These are phyloP conservation scores for Beroe forskalii DNA, from an alignment of 37 sponge, comb jelly and placozoan genomes.

Conservation along the genomic window DNA sequence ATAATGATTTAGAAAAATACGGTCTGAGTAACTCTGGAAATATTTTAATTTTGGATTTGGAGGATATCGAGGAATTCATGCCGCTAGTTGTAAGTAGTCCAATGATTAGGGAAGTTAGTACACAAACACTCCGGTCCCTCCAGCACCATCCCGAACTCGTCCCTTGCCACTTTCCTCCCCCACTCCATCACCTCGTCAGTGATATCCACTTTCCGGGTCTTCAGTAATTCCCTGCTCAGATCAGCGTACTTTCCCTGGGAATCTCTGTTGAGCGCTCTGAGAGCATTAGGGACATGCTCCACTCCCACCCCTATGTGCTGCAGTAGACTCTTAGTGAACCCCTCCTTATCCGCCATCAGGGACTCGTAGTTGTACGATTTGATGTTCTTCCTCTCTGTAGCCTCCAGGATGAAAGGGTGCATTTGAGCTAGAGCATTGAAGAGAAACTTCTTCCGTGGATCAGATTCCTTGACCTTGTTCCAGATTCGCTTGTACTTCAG, in stretches of 20 bases:
- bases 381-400: neutral
- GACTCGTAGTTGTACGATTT: slow-evolving; percentile 12
- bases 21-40: too few relatives aligned
- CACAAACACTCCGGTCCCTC: neutral
- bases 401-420: neutral
- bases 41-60: too few relatives aligned
- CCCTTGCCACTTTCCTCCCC: neutral
- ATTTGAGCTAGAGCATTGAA: neutral
- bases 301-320: neutral
- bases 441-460: neutral
- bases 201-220: neutral
- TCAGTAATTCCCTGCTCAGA: neutral
- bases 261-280: neutral
- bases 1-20: too few relatives aligned
- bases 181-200: neutral
- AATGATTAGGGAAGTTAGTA: neutral
- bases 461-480: neutral
- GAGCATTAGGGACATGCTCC: neutral
- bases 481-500: neutral
- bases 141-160: neutral
- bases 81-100: neutral
- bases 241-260: neutral
- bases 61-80: too few relatives aligned
- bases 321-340: neutral
- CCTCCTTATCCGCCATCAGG: neutral